Percentiles rank a stretch among this genome's conserved stretches.
Conservation (phyloP, 53 echinoderm and acorn worm species). For the Temnopleurus reevesii region DNA sequence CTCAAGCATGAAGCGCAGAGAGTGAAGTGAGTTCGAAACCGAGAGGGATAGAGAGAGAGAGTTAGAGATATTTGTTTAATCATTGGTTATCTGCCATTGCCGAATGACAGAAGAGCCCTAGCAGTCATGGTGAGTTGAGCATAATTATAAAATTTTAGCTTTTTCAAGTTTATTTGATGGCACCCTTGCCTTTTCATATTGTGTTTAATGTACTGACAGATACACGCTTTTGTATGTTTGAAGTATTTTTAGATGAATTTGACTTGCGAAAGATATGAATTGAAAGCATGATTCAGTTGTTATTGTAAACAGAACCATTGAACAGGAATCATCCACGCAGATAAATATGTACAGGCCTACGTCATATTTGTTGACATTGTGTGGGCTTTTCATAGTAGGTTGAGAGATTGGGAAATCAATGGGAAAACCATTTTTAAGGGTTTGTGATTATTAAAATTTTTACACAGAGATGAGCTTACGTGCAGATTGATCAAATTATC, state of each 20-base stretch:
- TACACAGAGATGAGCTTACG: too few species aligned
- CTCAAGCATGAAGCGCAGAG: neutral
- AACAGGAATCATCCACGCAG: neutral
- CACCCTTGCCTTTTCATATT: neutral
- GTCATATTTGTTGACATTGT: constrained; percentile 25
- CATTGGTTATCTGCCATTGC: constrained; percentile 39
- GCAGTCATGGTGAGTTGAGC: constrained; percentile 48
- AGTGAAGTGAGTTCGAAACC: constrained; percentile 11
- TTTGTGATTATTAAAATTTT: too few species aligned
- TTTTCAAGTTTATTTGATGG: neutral
- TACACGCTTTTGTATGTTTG: too few species aligned
- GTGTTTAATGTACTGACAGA: neutral
- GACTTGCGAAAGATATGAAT: neutral
- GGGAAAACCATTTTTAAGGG: too few species aligned
- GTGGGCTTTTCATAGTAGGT: neutral
- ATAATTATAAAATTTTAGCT: neutral
- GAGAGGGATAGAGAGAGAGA: constrained; percentile 26
- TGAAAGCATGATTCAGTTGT: neutral
- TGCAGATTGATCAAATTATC: too few species aligned
- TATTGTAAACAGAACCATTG: constrained; percentile 25
- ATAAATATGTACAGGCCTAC: neutral
- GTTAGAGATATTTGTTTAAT: constrained; percentile 11
- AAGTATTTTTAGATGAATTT: constrained; percentile 9
- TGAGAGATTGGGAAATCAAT: too few species aligned
- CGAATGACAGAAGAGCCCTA: constrained; percentile 45